These are phyloP conservation scores for Troglohyphantes excavatus DNA, from an alignment of 2,888 invertebrate genomes.

Conservation along the genomic window DNA sequence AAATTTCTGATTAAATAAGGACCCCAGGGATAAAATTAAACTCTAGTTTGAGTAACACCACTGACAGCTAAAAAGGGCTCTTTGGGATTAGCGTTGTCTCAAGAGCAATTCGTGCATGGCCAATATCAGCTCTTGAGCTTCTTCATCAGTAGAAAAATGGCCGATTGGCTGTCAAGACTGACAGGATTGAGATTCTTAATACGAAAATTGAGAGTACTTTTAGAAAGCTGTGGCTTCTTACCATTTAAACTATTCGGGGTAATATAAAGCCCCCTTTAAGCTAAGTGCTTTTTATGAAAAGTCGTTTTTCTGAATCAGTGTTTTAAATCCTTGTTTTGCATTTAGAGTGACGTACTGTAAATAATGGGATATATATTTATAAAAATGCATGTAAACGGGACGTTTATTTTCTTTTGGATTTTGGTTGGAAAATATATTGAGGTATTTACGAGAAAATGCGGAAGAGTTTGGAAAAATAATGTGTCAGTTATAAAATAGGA, in stretches of 20 bases:
- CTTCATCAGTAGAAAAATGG: slow-evolving; percentile 35
- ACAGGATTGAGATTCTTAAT: slow-evolving; percentile 20
- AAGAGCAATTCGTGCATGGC: neutral
- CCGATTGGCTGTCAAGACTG: slow-evolving; percentile 32
- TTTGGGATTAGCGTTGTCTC: slow-evolving; percentile 37
- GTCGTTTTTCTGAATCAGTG: neutral
- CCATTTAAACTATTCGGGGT: slow-evolving; percentile 2
- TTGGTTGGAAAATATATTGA: no score
- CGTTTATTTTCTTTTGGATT: no score
- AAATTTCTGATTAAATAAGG: slow-evolving; percentile 25
- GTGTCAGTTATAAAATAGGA: no score
- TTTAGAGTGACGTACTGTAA: neutral
- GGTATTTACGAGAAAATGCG: no score
- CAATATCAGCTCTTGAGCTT: slow-evolving; percentile 11
- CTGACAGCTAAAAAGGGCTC: slow-evolving; percentile 19
- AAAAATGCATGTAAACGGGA: no score
- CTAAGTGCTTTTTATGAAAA: slow-evolving; percentile 26
- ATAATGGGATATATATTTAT: no score
- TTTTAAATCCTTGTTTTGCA: slow-evolving; percentile 13
- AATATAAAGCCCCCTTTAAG: slow-evolving; percentile 5
- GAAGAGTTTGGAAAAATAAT: no score
- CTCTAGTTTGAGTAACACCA: slow-evolving; percentile 32
- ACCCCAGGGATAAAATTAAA: slow-evolving; percentile 47
- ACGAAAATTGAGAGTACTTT: slow-evolving; percentile 27
- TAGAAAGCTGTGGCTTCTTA: neutral